Conservation (phyloP, 1,140 invertebrate genomes). For the Drosophila albomicans region DNA sequence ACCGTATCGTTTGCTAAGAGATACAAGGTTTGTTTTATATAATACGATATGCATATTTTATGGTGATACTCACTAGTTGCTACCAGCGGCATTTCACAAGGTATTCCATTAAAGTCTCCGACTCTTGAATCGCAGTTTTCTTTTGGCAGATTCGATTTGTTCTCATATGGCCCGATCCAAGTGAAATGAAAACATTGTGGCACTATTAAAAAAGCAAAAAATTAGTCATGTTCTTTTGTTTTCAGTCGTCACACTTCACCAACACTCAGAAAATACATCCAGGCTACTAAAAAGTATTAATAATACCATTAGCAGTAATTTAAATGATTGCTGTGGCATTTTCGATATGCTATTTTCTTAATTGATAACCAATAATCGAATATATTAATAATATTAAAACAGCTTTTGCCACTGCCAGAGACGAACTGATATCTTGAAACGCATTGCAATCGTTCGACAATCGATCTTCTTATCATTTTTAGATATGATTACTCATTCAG, state of each 20-base stretch:
- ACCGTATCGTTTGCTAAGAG: constrained; percentile 67
- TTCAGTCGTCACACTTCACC: constrained; percentile 24
- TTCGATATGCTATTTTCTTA: constrained; percentile 37
- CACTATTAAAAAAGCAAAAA: constrained; percentile 37
- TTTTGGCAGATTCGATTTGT: constrained; percentile 60
- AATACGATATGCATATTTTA: neutral
- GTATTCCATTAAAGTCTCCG: constrained; percentile 71
- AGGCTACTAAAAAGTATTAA: constrained; percentile 42
- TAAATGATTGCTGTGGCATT: constrained; percentile 53
- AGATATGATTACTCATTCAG: neutral
- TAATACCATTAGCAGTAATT: constrained; percentile 23
- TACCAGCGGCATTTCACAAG: constrained; percentile 69
- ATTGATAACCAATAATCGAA: constrained; percentile 23
- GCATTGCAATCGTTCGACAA: constrained; percentile 22
- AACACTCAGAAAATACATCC: constrained; percentile 58
- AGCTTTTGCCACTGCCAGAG: constrained; percentile 45
- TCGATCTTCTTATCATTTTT: constrained; percentile 36
- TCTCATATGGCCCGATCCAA: constrained; percentile 75
- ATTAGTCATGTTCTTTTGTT: neutral
- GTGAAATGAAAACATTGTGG: constrained; percentile 80
- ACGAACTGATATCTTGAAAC: constrained; percentile 51
- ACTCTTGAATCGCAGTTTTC: constrained; percentile 66
- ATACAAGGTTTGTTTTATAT: neutral
- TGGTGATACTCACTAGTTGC: constrained; percentile 57
- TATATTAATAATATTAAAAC: constrained; percentile 17